These are phyloP conservation scores for Riparia riparia DNA, from an alignment of 2,113 vertebrate genomes.

Conservation along the genomic window DNA sequence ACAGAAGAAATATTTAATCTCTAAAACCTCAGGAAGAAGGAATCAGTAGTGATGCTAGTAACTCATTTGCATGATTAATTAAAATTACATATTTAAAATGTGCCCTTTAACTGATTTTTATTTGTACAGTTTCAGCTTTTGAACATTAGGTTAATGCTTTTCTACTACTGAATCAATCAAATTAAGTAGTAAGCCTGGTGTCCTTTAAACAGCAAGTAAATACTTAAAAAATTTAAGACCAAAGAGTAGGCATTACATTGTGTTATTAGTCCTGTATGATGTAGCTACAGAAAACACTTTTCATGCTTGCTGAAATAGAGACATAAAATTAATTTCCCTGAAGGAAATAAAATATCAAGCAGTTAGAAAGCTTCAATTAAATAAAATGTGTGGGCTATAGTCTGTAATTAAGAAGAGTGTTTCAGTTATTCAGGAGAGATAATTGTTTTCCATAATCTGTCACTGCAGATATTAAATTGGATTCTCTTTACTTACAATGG, in stretches of 20 bases:
- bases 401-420: not conserved
- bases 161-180: not conserved
- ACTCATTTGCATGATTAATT: not conserved
- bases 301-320: not conserved
- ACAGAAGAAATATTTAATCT: not conserved
- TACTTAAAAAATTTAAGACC: not conserved
- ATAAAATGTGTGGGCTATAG: not conserved
- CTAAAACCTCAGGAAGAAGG: not conserved
- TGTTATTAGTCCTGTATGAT: not conserved
- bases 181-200: not conserved
- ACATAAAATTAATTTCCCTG: not conserved
- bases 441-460: not conserved
- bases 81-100: not conserved
- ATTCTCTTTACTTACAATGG: slow-evolving; percentile 15
- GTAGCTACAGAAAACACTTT: not conserved
- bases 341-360: not conserved
- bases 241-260: not conserved
- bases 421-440: not conserved
- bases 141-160: not conserved
- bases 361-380: not conserved
- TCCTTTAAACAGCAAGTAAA: not conserved
- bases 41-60: not conserved
- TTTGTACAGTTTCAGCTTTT: not conserved
- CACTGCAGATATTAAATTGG: not conserved
- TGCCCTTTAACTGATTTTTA: not conserved